Conservation (phyloP, 2,113 vertebrate genomes). For the Aramus guarauna region DNA sequence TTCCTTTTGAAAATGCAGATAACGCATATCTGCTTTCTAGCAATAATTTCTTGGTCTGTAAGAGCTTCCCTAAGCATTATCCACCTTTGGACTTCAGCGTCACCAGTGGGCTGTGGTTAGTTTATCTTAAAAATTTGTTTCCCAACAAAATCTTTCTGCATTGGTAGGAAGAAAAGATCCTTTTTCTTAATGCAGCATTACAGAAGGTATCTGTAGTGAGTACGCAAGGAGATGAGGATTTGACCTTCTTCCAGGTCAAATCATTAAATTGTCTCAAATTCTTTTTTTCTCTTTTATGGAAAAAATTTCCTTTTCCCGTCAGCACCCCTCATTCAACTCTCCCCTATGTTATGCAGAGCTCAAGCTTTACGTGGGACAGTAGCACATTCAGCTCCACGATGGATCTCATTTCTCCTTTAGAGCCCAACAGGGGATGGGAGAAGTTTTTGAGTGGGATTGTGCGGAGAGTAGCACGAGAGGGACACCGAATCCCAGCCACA, state of each 20-base stretch:
- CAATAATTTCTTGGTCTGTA: background rate
- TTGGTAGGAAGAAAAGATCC: background rate
- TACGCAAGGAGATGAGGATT: background rate
- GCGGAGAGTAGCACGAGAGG: background rate
- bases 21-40: background rate
- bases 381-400: background rate
- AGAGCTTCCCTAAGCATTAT: background rate
- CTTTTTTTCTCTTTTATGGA: background rate
- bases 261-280: background rate
- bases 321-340: background rate
- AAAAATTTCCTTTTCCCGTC: background rate
- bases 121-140: background rate
- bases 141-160: background rate
- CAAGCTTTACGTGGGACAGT: background rate
- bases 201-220: background rate
- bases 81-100: background rate
- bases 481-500: background rate
- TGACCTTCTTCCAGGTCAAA: background rate
- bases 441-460: background rate
- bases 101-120: fast-evolving
- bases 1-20: background rate
- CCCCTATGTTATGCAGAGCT: background rate
- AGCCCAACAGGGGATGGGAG: background rate
- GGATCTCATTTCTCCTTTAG: background rate
- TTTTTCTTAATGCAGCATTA: background rate